Base-by-base conservation (phyloP, 2,888 invertebrate genomes). In the Leptinotarsa rubiginosa region DNA sequence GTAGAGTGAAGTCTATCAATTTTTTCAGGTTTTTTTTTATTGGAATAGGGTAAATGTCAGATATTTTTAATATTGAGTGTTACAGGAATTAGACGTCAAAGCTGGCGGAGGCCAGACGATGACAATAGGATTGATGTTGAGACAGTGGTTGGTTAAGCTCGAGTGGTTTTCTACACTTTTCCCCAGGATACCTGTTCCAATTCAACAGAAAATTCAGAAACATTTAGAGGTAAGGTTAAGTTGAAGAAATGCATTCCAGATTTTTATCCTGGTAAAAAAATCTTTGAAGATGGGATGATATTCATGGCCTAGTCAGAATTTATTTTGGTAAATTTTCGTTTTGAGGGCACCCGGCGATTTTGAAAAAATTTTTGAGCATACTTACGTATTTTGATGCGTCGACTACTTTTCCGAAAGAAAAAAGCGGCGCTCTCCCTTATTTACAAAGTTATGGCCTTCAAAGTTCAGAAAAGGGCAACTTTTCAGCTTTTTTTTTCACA, bases 81-180 rank as follows among this genome's bases (percentile, higher is more conserved):
- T 85, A n/a, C 86, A 93, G 91, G 97, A 98, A 87, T 90, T 99
- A 79, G 99, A 99, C 87, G 98, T 98, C 0, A 96, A 98, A 87
- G 99, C 99, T 18, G 99, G 99, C 16, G 97, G 98, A 62, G 99
- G 99, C 15, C 97, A 97, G 87, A 89, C 90, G 72, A 95, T 98
- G 91, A 95, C 95, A 25, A 95, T 99, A 73, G 99, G 99, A 0
- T 95, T 96, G 81, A 94, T 99, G 89, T 91, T 96, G 18, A 92
- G 97, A 59, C 97, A 97, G 87, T 97, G 97, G 92, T 91, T 99
- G 70, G 94, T 96, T 74, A 98, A 99, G 87, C 90, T 99, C 74
- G 99, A 99, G 87, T 99, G 99, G 99, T 99, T 98, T 89, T 96
- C 97, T 59, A 99, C 99, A 0, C 90, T 99, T 20, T 99, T 99